Evolutionary conservation across 2,888 invertebrate genomes (phyloP), one percentile per base, ranked within the genome.

Genomic region (Spodoptera littoralis): DNA sequence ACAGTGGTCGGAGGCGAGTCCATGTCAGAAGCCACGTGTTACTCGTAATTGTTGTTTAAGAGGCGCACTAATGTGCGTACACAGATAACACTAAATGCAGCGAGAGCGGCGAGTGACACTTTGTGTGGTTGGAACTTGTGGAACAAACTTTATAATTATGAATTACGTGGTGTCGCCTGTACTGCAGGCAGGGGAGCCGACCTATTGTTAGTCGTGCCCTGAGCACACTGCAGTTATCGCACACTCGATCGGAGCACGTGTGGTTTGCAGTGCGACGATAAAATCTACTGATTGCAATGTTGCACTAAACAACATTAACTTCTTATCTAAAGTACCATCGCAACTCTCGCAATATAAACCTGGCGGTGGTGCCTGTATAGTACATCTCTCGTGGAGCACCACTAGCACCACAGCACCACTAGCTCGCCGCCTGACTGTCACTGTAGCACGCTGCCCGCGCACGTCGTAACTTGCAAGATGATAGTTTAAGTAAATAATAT

Each of bases 21-120:
- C 27, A 27, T 27, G 27, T 27, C 12, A 11, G 36, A 9, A 3
- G 45, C 3, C 71, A 42, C 50, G 65, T 50, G 63, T 52, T 52
- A 60, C 54, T 52, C 30, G 50, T 71, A 66, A 65, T 73, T 63
- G 72, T 76, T 49, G 13, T n/a, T 41, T 79, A 52, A 66, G 61
- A 49, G 52, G 57, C 50, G 42, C 47, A 30, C 64, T 54, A 47
- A 52, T 60, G 57, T 65, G 53, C 65, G 11, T 66, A 27, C 77
- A 27, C 72, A 67, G 66, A 82, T 52, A 84, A 86, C 83, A 85
- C 86, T 27, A 27, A 27, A 27, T 27, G 18, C 18, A 18, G 18
- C 18, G 18, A 18, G 18, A 18, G 18, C 18, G 18, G 18, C 18
- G 18, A 18, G 1, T 18, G 18, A 27, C 27, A 27, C 27, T 27